Evolutionary conservation across 37 sponge, comb jelly and placozoan species (phyloP).

Genomic region (Corticium candelabrum): DNA sequence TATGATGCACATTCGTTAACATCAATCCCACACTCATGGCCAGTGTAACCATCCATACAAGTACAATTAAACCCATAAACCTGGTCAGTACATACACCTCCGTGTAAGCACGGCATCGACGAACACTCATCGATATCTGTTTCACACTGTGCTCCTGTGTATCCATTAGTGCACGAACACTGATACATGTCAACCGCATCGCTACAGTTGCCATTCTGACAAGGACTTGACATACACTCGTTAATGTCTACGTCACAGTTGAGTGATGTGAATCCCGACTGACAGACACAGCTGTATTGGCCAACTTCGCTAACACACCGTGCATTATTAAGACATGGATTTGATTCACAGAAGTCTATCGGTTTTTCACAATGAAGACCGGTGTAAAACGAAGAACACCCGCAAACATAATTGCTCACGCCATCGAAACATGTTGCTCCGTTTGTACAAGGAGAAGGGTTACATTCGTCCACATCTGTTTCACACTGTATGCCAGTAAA

Average conservation of each 20-base stretch:
- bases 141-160: background rate
- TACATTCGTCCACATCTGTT: constrained; percentile 8
- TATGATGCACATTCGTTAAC: constrained; percentile 6
- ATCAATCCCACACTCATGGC: constrained; percentile 22
- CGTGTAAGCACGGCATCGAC: background rate
- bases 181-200: constrained; percentile 6
- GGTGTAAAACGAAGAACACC: background rate
- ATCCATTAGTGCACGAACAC: background rate
- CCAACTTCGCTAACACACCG: background rate
- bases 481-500: constrained; percentile 13
- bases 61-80: background rate
- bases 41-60: background rate
- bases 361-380: constrained; percentile 2
- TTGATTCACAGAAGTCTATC: constrained; percentile 11
- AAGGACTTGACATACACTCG: constrained; percentile 3
- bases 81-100: background rate
- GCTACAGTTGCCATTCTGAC: constrained; percentile 8
- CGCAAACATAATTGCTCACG: background rate
- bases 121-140: background rate
- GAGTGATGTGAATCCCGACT: background rate
- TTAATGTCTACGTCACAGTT: constrained; percentile 10
- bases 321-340: background rate
- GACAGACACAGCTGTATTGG: constrained; percentile 11
- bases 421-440: constrained; percentile 3
- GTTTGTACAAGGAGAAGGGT: background rate